Conservation (phyloP, 2,113 vertebrate genomes). For the Atrichornis clamosus region DNA sequence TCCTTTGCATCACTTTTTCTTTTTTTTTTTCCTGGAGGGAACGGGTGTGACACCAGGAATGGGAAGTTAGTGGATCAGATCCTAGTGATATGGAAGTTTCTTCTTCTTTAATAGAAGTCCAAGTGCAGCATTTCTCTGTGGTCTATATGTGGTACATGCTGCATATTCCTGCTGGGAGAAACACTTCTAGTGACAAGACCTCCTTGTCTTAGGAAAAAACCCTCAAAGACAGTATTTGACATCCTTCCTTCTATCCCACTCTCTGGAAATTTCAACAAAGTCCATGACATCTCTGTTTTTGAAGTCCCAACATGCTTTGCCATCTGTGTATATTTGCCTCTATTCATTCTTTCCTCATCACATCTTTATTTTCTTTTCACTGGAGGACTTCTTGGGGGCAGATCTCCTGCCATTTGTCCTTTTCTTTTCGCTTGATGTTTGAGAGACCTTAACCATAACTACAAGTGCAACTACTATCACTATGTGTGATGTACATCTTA, state of each 20-base stretch:
- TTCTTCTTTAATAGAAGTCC: background rate
- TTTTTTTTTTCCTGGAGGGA: background rate
- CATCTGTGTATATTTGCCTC: background rate
- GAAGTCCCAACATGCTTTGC: background rate
- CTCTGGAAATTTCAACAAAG: background rate
- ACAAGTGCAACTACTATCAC: background rate
- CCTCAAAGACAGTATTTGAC: background rate
- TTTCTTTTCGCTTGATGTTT: background rate
- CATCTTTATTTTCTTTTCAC: background rate
- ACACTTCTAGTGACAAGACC: background rate
- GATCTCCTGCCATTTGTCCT: background rate
- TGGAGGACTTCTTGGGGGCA: background rate
- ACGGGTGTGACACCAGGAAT: background rate
- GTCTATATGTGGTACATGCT: background rate
- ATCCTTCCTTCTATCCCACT: background rate
- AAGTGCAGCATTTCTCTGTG: background rate
- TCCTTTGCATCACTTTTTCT: background rate
- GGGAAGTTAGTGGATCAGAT: background rate
- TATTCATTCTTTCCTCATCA: background rate
- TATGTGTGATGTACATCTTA: background rate
- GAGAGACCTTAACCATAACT: background rate
- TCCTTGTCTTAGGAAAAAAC: background rate
- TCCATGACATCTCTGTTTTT: background rate
- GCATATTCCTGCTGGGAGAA: background rate
- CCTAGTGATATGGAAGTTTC: background rate